Conservation (phyloP, 1,140 invertebrate genomes). For the Gonatopus flavifemur region DNA sequence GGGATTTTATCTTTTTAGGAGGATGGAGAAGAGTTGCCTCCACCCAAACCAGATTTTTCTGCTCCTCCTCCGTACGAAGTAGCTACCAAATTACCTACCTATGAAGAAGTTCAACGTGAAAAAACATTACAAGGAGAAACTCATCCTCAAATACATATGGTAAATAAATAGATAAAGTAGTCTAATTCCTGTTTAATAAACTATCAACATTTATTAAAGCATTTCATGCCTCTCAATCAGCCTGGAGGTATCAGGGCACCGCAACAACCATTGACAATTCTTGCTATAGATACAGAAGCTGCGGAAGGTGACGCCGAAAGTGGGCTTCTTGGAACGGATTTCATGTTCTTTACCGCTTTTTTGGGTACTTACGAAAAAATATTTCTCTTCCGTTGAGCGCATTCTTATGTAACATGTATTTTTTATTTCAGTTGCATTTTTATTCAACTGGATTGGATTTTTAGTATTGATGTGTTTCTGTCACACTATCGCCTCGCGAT, state of each 20-base stretch:
- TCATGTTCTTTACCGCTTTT: conserved; percentile 86
- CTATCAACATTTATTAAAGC: background rate
- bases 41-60: conserved; percentile 78
- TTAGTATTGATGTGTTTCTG: conserved; percentile 89
- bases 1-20: conserved; percentile 12
- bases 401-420: conserved; percentile 11
- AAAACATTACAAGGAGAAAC: conserved; percentile 77
- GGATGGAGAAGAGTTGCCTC: conserved; percentile 65
- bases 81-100: conserved; percentile 81
- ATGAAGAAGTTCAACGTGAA: conserved; percentile 87
- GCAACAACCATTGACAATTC: conserved; percentile 67
- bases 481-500: conserved; percentile 89
- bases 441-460: conserved; percentile 96
- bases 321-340: conserved; percentile 79
- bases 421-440: conserved; percentile 71
- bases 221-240: conserved; percentile 44
- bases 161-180: conserved; percentile 14
- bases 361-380: conserved; percentile 62
- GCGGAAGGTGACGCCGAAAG: conserved; percentile 74
- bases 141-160: conserved; percentile 50
- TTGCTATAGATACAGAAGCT: conserved; percentile 71
- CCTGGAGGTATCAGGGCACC: conserved; percentile 54
- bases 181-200: background rate
- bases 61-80: conserved; percentile 85
- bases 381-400: background rate